A percentile compares a stretch with the other conserved stretches of the same genome.
phyloP scores from a whole-genome alignment of 2,113 vertebrate genomes.

The Burhinus bistriatus region DNA sequence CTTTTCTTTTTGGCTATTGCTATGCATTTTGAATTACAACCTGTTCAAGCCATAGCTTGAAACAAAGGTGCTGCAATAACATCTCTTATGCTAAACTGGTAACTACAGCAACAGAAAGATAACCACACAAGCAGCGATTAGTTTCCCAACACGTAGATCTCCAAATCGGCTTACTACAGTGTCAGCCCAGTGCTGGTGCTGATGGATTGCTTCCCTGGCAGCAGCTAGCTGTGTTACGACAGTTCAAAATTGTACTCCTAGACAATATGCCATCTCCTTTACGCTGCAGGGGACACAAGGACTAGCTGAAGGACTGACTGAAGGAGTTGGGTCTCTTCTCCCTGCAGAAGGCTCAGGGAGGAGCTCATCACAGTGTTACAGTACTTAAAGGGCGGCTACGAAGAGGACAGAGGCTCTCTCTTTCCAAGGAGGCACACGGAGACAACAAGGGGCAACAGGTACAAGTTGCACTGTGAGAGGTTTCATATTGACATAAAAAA shows the following conservation, averaged over 20 bases:
- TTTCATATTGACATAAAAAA: neutral
- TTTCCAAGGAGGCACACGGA: rapidly evolving
- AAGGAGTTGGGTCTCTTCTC: neutral
- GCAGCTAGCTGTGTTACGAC: neutral
- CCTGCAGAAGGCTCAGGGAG: no score
- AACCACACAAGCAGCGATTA: neutral
- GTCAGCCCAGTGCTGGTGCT: neutral
- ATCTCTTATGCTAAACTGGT: neutral
- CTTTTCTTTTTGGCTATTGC: neutral
- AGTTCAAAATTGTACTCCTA: neutral
- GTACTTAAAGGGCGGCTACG: neutral
- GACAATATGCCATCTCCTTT: rapidly evolving
- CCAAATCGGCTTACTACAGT: rapidly evolving
- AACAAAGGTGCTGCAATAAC: neutral
- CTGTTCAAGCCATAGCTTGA: neutral
- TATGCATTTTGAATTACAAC: neutral
- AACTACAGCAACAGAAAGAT: neutral
- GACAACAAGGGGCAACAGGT: neutral
- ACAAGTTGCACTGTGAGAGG: neutral
- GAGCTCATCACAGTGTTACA: neutral
- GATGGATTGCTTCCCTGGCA: neutral
- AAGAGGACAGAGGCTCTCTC: neutral
- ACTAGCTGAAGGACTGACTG: neutral
- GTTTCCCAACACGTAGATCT: neutral
- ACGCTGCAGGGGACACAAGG: neutral